Percentiles rank a stretch among this genome's conserved stretches.
These are phyloP conservation scores for Charanyca ferruginea DNA, from an alignment of 2,888 invertebrate genomes.

Conservation along the genomic window DNA sequence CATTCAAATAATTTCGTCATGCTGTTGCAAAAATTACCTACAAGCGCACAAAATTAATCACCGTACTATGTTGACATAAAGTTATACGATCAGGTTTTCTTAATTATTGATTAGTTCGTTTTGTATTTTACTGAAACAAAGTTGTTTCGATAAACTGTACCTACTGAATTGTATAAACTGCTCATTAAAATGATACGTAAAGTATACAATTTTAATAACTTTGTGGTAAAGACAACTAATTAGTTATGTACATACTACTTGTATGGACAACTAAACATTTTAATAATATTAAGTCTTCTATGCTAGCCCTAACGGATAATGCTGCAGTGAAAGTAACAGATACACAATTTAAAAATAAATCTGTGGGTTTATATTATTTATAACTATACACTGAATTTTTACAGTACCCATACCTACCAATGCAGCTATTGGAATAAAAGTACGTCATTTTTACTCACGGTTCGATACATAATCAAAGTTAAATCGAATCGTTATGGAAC, in stretches of 20 bases:
- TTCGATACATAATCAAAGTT: slow-evolving; percentile 37
- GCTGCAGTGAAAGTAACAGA: too few relatives aligned
- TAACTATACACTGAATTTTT: background rate
- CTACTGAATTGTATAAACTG: too few relatives aligned
- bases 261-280: too few relatives aligned
- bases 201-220: background rate
- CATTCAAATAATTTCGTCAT: slow-evolving; percentile 34
- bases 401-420: background rate
- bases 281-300: background rate
- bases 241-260: background rate
- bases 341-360: background rate
- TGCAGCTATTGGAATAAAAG: slow-evolving; percentile 2
- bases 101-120: slow-evolving; percentile 4
- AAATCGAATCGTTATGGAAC: slow-evolving; percentile 38
- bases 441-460: slow-evolving; percentile 33
- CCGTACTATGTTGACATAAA: slow-evolving; percentile 4
- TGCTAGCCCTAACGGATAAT: background rate
- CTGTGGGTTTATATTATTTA: background rate
- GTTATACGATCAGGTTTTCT: slow-evolving; percentile 6
- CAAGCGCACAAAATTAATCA: slow-evolving; percentile 28
- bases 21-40: slow-evolving; percentile 35
- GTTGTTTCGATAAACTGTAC: background rate
- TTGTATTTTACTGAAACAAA: background rate
- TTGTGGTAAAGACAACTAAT: background rate
- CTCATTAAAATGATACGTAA: too few relatives aligned